Base-by-base conservation (phyloP, 2,888 invertebrate species). In the Gonocerus acuteangulatus region DNA sequence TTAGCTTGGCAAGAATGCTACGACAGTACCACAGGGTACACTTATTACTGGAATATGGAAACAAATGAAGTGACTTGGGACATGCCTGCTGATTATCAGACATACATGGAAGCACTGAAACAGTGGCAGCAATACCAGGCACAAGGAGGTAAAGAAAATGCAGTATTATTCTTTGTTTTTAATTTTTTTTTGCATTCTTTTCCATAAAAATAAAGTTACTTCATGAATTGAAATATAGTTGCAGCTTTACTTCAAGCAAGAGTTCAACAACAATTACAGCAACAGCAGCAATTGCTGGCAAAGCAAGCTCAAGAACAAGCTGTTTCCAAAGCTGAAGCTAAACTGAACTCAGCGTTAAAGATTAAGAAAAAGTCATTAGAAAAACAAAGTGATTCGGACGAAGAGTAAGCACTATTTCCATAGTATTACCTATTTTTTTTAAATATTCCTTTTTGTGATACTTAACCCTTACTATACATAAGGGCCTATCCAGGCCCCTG, bases 21-120 rank as follows among this genome's bases (percentile, higher is more conserved):
- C 66, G 83, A 83, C 70, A 78, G 80, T 68, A 74, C 75, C 13
- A 79, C 80, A 1, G 83, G 83, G 1, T 83, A 79, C 70, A 75
- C 80, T 1, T 84, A 84, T 71, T 84, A 82, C 68, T 84, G 84
- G 83, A 82, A 84, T 70, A 75, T 77, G 15, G 74, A 78, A 66
- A 81, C 82, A 1, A 81, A 83, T 70, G 79, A 80, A 70, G 83
- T 83, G 1, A 82, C 82, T 9, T 84, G 84, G 84, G 80, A 81
- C 64, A 76, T 78, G 68, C 83, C 84, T 9, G 70, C 71, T 1
- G 79, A 79, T 67, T 78, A 76, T 67, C 72, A 67, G 13, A 64
- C 66, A 2, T 70, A 70, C 48, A 56, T 63, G 19, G 64, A 66
- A 15, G 66, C 67, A 16, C 45, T 67, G 60, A 66, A 68, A 34